These are phyloP conservation scores for Pavo muticus DNA, from an alignment of 2,113 vertebrate genomes.

Conservation along the genomic window DNA sequence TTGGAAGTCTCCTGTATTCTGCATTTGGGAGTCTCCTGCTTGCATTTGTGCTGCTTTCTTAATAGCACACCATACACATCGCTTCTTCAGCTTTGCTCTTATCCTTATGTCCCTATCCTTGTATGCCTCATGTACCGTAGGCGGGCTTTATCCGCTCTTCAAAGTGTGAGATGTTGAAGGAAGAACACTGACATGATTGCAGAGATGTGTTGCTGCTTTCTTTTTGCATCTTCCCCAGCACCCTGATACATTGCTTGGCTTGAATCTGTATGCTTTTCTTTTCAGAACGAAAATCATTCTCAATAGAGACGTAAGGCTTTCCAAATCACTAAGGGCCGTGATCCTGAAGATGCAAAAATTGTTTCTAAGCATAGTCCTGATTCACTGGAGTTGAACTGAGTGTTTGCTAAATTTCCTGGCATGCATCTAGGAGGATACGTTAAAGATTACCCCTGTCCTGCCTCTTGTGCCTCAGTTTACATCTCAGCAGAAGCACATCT, in stretches of 20 bases:
- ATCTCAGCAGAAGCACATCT: background rate
- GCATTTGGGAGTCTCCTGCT: background rate
- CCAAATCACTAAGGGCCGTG: background rate
- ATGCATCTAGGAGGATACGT: background rate
- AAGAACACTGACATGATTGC: background rate
- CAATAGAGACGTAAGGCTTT: background rate
- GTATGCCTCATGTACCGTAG: background rate
- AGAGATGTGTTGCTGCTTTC: conserved; percentile 47
- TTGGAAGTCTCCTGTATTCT: background rate
- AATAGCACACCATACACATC: background rate
- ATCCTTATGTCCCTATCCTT: conserved; percentile 28
- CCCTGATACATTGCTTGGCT: background rate
- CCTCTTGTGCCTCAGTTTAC: conserved; percentile 1
- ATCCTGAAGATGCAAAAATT: background rate
- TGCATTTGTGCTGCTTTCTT: background rate
- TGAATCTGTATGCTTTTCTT: conserved; percentile 34
- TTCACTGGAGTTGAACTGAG: background rate
- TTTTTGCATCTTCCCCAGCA: conserved; percentile 22
- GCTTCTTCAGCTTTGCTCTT: background rate
- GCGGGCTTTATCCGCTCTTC: conserved; percentile 40
- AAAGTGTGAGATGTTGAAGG: conserved; percentile 29
- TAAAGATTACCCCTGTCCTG: background rate
- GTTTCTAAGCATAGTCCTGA: background rate
- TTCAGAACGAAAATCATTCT: background rate
- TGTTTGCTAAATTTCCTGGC: background rate